Percentiles rank a stretch among this genome's conserved stretches.
These are phyloP conservation scores for Macaria notata DNA, from an alignment of 2,888 invertebrate species.

Conservation along the genomic window DNA sequence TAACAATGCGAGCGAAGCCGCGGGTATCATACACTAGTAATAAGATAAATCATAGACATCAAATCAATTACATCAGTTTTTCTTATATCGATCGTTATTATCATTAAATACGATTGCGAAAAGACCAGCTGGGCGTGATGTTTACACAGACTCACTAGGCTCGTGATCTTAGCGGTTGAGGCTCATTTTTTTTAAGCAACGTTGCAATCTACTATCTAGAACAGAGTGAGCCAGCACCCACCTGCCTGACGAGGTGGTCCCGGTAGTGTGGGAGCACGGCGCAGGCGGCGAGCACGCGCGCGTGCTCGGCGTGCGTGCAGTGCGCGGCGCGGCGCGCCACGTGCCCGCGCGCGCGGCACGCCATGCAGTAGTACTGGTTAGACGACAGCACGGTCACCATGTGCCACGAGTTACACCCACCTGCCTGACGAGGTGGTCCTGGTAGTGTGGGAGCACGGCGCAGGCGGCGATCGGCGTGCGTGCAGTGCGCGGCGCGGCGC, in stretches of 20 bases:
- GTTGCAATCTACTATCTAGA: too few species aligned
- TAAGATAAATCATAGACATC: too few species aligned
- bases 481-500: slow-evolving; percentile 14
- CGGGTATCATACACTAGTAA: too few species aligned
- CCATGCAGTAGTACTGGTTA: slow-evolving; percentile 28
- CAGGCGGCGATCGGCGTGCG: slow-evolving; percentile 13
- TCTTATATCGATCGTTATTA: too few species aligned
- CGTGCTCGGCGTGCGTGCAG: slow-evolving; percentile 13
- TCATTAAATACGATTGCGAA: too few species aligned
- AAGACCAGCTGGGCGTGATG: too few species aligned
- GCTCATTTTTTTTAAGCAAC: too few species aligned
- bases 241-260: slow-evolving; percentile 27
- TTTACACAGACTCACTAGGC: too few species aligned
- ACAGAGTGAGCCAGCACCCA: slow-evolving; percentile 2
- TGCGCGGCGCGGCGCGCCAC: slow-evolving; percentile 12
- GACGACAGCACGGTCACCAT: slow-evolving; percentile 15
- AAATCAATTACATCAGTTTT: too few species aligned
- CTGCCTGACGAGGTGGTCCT: slow-evolving; percentile 27
- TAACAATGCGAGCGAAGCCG: too few species aligned
- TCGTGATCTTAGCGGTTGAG: too few species aligned
- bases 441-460: slow-evolving; percentile 18
- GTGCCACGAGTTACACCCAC: slow-evolving; percentile 39
- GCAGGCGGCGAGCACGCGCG: slow-evolving; percentile 11
- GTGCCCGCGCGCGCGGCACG: slow-evolving; percentile 3
- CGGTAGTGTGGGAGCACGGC: slow-evolving; percentile 19